These are phyloP conservation scores for Cyclura pinguis DNA, from an alignment of 2,797 vertebrate species.

Conservation along the genomic window DNA sequence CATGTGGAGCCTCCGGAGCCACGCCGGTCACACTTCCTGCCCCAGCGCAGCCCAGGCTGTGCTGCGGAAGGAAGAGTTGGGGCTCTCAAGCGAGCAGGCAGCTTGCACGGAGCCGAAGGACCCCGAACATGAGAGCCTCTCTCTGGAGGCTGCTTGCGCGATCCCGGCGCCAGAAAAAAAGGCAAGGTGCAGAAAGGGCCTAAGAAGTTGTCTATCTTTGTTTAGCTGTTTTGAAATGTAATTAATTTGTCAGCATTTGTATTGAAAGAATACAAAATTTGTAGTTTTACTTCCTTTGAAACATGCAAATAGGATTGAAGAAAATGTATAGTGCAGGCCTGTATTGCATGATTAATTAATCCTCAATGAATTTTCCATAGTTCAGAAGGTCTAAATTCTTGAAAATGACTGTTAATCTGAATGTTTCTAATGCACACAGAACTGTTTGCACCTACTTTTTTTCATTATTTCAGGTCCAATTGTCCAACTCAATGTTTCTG, in stretches of 20 bases:
- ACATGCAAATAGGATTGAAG: not conserved
- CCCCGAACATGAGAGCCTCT: too few species aligned
- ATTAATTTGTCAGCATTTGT: not conserved
- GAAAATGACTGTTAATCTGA: conserved; percentile 17
- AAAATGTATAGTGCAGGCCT: not conserved
- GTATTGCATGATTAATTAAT: not conserved
- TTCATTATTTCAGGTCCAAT: not conserved
- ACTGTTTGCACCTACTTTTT: not conserved
- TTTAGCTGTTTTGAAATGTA: not conserved
- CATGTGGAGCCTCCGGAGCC: too few species aligned
- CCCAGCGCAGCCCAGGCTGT: too few species aligned
- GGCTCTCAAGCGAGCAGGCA: too few species aligned
- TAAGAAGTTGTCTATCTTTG: not conserved
- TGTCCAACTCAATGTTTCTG: not conserved
- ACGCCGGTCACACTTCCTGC: too few species aligned
- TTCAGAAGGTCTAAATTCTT: not conserved
- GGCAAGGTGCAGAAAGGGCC: too few species aligned
- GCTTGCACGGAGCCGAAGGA: too few species aligned
- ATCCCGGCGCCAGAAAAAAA: too few species aligned
- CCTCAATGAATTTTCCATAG: conserved; percentile 29
- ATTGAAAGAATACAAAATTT: not conserved
- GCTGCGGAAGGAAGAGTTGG: too few species aligned
- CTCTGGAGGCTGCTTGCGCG: too few species aligned
- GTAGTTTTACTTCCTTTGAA: not conserved
- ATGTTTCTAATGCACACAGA: not conserved